A percentile compares a stretch with the other conserved stretches of the same genome.
phyloP scores from a whole-genome alignment of 2,113 vertebrate species.

The Pelmatolapia mariae region DNA sequence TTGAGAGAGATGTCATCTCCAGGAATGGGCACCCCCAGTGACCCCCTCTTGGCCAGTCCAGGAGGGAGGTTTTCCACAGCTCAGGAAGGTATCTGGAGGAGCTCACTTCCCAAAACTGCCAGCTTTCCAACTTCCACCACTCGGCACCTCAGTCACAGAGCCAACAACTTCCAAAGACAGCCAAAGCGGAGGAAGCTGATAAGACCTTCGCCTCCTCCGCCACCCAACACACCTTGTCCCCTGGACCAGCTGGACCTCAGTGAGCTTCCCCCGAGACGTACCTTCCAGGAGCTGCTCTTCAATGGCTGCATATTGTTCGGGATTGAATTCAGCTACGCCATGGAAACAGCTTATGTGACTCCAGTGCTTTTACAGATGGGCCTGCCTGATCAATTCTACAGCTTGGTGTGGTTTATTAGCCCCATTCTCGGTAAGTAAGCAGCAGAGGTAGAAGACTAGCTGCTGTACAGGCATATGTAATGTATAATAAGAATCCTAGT shows the following conservation, averaged over 20 bases:
- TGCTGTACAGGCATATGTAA: not conserved
- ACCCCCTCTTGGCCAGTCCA: slow-evolving; percentile 75
- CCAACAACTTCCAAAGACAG: slow-evolving; percentile 98
- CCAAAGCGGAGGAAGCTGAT: slow-evolving; percentile 87
- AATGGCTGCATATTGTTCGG: slow-evolving; percentile 95
- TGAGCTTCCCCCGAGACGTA: slow-evolving; percentile 85
- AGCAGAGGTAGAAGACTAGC: not conserved
- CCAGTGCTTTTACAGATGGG: slow-evolving; percentile 96
- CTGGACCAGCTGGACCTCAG: slow-evolving; percentile 83
- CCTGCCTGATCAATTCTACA: slow-evolving; percentile 92
- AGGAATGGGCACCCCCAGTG: slow-evolving; percentile 74
- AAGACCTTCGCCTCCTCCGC: slow-evolving; percentile 87
- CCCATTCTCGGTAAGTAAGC: slow-evolving; percentile 86
- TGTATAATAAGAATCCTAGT: not conserved
- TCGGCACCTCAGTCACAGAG: slow-evolving; percentile 89
- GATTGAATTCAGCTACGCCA: slow-evolving; percentile 97
- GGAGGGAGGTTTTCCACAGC: slow-evolving; percentile 62
- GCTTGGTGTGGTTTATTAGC: slow-evolving; percentile 97
- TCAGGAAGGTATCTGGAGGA: slow-evolving; percentile 82
- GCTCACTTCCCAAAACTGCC: slow-evolving; percentile 70
- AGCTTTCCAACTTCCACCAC: slow-evolving; percentile 79
- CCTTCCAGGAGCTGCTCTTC: slow-evolving; percentile 87
- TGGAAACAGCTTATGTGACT: slow-evolving; percentile 97
- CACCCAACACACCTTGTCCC: slow-evolving; percentile 92
- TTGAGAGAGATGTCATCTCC: slow-evolving; percentile 79